Evolutionary conservation across 2,113 vertebrate genomes (phyloP).

Genomic region (Dipodomys spectabilis): DNA sequence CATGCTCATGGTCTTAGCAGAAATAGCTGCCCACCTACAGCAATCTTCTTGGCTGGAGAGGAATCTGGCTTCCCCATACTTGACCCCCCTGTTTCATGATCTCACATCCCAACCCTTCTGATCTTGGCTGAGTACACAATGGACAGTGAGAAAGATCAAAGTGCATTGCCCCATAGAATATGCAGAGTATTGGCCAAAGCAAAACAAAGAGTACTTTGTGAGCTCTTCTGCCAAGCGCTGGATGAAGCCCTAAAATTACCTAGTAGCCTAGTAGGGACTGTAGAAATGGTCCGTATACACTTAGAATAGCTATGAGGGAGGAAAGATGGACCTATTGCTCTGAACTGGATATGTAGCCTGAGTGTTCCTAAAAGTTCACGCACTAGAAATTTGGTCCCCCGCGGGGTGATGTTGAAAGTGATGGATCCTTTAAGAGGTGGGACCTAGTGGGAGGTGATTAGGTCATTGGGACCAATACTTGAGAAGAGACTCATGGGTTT

Average conservation of each 20-base stretch:
- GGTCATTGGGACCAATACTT: not conserved
- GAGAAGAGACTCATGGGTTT: not conserved
- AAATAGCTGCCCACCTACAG: not conserved
- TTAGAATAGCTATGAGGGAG: not conserved
- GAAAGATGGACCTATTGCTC: not conserved
- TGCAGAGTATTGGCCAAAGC: not conserved
- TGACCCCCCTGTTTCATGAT: not conserved
- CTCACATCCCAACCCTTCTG: not conserved
- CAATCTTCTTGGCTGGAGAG: rapidly evolving
- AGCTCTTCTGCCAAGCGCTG: not conserved
- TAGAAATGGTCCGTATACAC: rapidly evolving
- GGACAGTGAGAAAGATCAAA: rapidly evolving
- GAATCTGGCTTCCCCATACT: not conserved
- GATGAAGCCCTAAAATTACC: not conserved
- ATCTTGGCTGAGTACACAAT: not conserved
- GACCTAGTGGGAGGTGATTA: too few species aligned
- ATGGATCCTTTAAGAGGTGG: not conserved
- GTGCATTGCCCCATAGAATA: rapidly evolving
- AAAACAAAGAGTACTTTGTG: rapidly evolving
- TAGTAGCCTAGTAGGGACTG: too few species aligned
- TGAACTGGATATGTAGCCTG: not conserved
- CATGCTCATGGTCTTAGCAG: rapidly evolving
- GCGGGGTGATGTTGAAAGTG: not conserved
- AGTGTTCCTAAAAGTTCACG: rapidly evolving
- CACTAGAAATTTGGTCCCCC: not conserved